Base-by-base conservation (phyloP, 2,888 invertebrate genomes). In the Eucriotettix oculatus region DNA sequence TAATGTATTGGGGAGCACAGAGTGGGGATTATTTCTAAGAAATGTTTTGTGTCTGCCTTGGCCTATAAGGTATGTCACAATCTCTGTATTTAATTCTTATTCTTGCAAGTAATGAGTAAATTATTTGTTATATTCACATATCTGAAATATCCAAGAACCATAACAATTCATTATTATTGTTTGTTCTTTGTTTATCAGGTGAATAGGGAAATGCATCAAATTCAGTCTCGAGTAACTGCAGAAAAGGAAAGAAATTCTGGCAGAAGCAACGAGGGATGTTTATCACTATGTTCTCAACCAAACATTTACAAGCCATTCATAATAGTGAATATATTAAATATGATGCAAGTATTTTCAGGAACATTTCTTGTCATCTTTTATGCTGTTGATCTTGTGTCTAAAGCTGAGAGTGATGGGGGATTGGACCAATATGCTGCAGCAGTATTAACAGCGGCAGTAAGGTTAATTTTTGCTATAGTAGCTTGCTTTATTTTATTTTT, bases 341-440 rank as follows among this genome's bases (percentile, higher is more conserved):
- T 85, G 65, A 76, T 87, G 63, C 87, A 87, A 71, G 83, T 86
- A 65, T 73, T 85, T 52, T 85, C 86, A 9, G 88, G 88, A 57
- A 87, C 87, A 16, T 88, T 85, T 68, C 77, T 88, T 14, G 81
- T 88, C 60, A 85, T 88, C 60, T 88, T 87, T 73, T 88, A 88
- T 69, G 87, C 87, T 0, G 85, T 87, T 0, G 85, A 87, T 66
- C 84, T 88, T 60, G 77, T 87, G 29, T 29, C 29, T 29, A 29
- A 2, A 29, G 29, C 29, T 29, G 29, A 29, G 7, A 29, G 29
- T 10, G 29, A 29, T 5, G 29, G 29, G 29, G 29, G 29, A 29
- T 5, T 29, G 29, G 60, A 79, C 64, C 74, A 74, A 54, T 79
- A 79, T 62, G 68, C 78, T 61, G 84, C 84, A 0, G 87, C 87